phyloP scores from a whole-genome alignment of 2,797 vertebrate species.

The Oryzias dopingdopingensis region DNA sequence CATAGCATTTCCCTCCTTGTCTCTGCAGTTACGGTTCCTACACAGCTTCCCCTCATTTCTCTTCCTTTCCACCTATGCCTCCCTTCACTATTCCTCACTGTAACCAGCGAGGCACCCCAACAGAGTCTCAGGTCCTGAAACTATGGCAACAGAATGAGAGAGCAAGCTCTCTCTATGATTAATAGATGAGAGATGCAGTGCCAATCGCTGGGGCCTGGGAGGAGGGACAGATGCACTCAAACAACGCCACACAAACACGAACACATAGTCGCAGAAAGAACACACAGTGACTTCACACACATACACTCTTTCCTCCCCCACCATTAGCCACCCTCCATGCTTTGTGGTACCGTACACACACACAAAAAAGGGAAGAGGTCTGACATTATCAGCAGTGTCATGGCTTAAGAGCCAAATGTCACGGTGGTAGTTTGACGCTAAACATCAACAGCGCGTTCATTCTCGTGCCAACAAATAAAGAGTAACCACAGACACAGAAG shows the following conservation, averaged over 20 bases:
- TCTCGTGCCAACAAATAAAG: conserved; percentile 38
- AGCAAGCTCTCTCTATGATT: conserved; percentile 95
- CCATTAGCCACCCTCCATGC: conserved; percentile 48
- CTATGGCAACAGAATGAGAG: conserved; percentile 99
- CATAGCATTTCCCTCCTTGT: conserved; percentile 38
- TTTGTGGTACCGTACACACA: conserved; percentile 35
- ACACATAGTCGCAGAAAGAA: conserved; percentile 35
- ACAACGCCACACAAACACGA: conserved; percentile 59
- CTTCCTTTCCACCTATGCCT: conserved; percentile 53
- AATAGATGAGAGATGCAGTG: conserved; percentile 97
- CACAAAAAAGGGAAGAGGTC: conserved; percentile 32
- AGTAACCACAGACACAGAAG: conserved; percentile 51
- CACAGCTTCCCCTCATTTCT: conserved; percentile 72
- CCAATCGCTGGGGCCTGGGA: conserved; percentile 82
- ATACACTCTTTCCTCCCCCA: conserved; percentile 19
- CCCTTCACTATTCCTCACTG: conserved; percentile 81
- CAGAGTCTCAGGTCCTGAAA: conserved; percentile 94
- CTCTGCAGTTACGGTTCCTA: conserved; percentile 30
- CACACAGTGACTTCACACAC: conserved; percentile 38
- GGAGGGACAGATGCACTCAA: conserved; percentile 76
- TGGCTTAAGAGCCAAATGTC: conserved; percentile 30
- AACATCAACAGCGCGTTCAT: conserved; percentile 41
- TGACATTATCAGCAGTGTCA: conserved; percentile 29
- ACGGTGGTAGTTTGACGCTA: conserved; percentile 23
- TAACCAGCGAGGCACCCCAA: conserved; percentile 91